Conservation (phyloP, 1,140 invertebrate genomes). For the Diorhabda carinulata region DNA sequence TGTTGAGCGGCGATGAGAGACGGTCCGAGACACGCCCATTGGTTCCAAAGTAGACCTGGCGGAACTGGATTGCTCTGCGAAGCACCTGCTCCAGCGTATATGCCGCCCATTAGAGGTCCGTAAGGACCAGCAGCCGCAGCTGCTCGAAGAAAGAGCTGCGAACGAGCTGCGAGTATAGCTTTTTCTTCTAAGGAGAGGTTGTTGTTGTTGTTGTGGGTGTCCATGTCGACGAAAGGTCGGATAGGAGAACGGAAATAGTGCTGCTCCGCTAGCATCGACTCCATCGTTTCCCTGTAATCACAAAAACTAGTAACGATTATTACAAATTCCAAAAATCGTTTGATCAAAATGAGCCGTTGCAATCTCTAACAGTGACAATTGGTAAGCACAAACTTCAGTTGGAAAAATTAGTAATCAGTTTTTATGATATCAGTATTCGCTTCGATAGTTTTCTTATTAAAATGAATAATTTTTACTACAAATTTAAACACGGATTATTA, state of each 20-base stretch:
- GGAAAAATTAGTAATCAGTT: no score
- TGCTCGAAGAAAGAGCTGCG: constrained; percentile 62
- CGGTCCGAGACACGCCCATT: constrained; percentile 59
- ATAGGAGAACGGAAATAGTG: constrained; percentile 69
- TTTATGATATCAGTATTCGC: no score
- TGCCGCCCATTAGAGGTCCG: constrained; percentile 49
- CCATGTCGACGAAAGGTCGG: constrained; percentile 66
- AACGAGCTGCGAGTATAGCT: constrained; percentile 64
- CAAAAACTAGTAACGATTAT: constrained; percentile 30
- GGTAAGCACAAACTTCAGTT: no score
- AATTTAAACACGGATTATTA: no score
- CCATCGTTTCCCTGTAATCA: constrained; percentile 71
- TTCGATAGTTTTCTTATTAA: no score
- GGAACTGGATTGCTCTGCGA: constrained; percentile 38
- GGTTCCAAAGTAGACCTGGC: constrained; percentile 55
- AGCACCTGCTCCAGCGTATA: constrained; percentile 53
- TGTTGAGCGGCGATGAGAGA: constrained; percentile 49
- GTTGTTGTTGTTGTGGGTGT: constrained; percentile 57
- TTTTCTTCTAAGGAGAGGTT: constrained; percentile 74
- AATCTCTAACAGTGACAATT: no score
- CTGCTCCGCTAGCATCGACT: constrained; percentile 75
- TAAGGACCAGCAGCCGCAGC: constrained; percentile 60
- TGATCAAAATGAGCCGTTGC: no score
- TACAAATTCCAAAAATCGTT: not conserved
- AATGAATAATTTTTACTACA: no score